Percentiles rank a stretch among this genome's conserved stretches.
Conservation (phyloP, 2,113 vertebrate species). For the Pithys albifrons region DNA sequence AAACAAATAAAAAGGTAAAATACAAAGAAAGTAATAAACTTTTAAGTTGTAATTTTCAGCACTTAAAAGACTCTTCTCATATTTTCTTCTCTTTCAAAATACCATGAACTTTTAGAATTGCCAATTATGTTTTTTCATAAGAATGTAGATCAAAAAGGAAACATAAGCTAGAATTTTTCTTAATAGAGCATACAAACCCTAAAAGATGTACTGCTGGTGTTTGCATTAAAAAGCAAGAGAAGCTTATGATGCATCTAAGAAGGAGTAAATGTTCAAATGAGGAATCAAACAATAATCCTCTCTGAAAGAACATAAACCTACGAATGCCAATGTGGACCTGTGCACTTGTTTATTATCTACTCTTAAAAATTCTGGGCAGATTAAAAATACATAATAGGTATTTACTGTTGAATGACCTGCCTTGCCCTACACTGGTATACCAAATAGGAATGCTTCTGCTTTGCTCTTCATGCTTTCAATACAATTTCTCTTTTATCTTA, state of each 20-base stretch:
- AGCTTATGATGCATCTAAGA: not conserved
- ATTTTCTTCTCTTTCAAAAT: not conserved
- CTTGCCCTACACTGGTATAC: not conserved
- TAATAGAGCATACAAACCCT: not conserved
- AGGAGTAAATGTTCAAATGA: not conserved
- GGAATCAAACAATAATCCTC: not conserved
- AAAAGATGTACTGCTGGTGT: not conserved
- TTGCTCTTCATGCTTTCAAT: not conserved
- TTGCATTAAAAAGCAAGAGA: not conserved
- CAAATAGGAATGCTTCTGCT: not conserved
- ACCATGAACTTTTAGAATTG: not conserved
- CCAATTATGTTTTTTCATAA: not conserved
- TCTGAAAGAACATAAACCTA: not conserved
- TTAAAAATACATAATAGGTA: not conserved
- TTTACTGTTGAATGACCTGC: not conserved
- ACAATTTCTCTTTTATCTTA: not conserved
- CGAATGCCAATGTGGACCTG: not conserved
- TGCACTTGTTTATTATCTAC: not conserved
- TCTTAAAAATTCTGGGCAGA: not conserved
- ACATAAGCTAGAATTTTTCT: not conserved
- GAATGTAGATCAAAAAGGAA: not conserved
- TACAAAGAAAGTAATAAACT: not conserved
- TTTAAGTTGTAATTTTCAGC: conserved; percentile 44
- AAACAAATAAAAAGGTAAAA: not conserved
- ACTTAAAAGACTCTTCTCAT: not conserved